Evolutionary conservation across 2,888 invertebrate species (phyloP).

Genomic region (Pediacus dermestoides): DNA sequence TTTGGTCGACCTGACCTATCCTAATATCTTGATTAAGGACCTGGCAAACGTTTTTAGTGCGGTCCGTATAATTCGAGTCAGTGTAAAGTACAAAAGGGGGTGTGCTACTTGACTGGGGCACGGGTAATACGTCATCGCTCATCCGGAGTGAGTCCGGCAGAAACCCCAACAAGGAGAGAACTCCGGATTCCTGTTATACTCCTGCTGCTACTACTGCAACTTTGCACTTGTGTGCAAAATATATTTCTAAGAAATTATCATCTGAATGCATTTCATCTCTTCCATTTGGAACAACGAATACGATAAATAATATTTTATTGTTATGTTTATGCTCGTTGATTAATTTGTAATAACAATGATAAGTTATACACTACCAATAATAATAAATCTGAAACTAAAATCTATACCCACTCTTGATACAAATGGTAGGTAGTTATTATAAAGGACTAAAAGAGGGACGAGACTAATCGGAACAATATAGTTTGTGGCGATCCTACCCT

Average conservation of each 20-base stretch:
- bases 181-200: constrained; percentile 20
- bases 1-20: constrained; percentile 23
- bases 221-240: too few relatives aligned
- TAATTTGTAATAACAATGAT: too few relatives aligned
- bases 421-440: too few relatives aligned
- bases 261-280: constrained; percentile 14
- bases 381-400: too few relatives aligned
- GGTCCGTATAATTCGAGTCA: constrained; percentile 30
- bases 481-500: too few relatives aligned
- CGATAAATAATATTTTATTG: too few relatives aligned
- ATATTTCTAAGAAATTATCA: constrained; percentile 23
- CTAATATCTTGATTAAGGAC: constrained; percentile 25
- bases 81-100: constrained; percentile 36
- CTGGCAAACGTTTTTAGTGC: constrained; percentile 34
- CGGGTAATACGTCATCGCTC: constrained; percentile 46
- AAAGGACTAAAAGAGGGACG: too few relatives aligned
- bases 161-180: constrained; percentile 35
- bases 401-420: too few relatives aligned
- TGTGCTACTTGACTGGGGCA: constrained; percentile 34
- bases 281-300: too few relatives aligned
- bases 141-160: constrained; percentile 43
- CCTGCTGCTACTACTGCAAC: constrained; percentile 18
- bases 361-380: too few relatives aligned
- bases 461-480: too few relatives aligned
- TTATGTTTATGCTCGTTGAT: too few relatives aligned